Evolutionary conservation across 1,140 invertebrate species (phyloP).

Genomic region (Megalonaias nervosa): DNA sequence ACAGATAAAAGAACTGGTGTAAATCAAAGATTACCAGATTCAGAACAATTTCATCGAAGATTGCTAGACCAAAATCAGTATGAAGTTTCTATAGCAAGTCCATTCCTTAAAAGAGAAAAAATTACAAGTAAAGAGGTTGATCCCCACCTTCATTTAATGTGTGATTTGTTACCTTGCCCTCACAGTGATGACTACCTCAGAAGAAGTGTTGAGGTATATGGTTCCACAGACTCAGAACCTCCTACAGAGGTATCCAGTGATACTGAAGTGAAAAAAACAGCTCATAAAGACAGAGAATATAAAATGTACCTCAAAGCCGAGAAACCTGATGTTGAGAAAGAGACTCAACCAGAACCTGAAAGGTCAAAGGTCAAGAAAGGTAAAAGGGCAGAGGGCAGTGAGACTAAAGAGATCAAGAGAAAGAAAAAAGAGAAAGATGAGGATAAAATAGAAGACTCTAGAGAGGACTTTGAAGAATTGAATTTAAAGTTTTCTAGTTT

Average conservation of each 20-base stretch:
- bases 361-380: not conserved
- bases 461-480: slow-evolving; percentile 1
- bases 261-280: not conserved
- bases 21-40: no score
- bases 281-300: slow-evolving; percentile 27
- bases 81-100: slow-evolving; percentile 40
- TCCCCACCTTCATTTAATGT: slow-evolving; percentile 57
- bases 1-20: no score
- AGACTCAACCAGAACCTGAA: slow-evolving; percentile 3
- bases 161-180: slow-evolving; percentile 55
- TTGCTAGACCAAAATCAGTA: no score
- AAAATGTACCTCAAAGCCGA: slow-evolving; percentile 52
- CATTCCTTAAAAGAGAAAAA: slow-evolving; percentile 22
- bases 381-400: not conserved
- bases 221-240: not conserved
- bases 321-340: slow-evolving; percentile 43
- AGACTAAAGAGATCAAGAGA: slow-evolving; percentile 1
- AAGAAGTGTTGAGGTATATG: not conserved
- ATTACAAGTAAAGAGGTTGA: slow-evolving; percentile 36
- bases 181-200: slow-evolving; percentile 29
- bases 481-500: slow-evolving; percentile 2
- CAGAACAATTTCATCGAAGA: no score
- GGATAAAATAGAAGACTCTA: slow-evolving; percentile 18
- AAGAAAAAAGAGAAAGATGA: not conserved
- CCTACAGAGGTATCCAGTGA: not conserved